Evolutionary conservation across 2,888 invertebrate species (phyloP), one percentile per base, ranked within the genome.

Genomic region (Orthosia cruda): DNA sequence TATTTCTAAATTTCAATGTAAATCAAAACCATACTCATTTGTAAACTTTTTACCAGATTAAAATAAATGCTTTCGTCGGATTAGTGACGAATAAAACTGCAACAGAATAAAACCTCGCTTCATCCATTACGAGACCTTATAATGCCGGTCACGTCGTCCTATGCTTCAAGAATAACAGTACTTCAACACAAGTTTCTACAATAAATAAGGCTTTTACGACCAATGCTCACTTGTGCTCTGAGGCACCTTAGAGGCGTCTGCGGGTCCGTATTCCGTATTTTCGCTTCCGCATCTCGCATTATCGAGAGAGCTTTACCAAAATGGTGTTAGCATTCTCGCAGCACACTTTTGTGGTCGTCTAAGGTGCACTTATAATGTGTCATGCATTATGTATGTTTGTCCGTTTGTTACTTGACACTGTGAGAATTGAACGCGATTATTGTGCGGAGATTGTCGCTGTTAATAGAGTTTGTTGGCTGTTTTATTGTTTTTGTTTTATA

Each of bases 351-450:
- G 83, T 84, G 74, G 72, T 66, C 67, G 83, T 76, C 87, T 82
- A 71, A 85, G 84, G 84, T 84, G 83, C 78, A 87, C 82, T 81
- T 88, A 88, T 88, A 88, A 87, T 88, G 89, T 82, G 88, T 75
- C 86, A 91, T 94, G 94, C 93, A 94, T 94, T 93, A 94, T 91
- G 93, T 94, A 84, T 82, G 78, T 75, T 85, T 77, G 76, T 78
- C 77, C 83, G 81, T 87, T 85, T 80, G 85, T 87, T 84, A 84
- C 80, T 80, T 82, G 81, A 81, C 77, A 73, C 77, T 84, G 83
- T 85, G 84, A 86, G 87, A 87, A 81, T 81, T 81, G 83, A 74
- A 74, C 71, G 83, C 73, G 71, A 82, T 84, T 84, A 82, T 79
- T 69, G 74, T 66, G 73, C 68, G 49, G 74, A 81, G 81, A 81